Evolutionary conservation across 1,140 invertebrate species (phyloP), one percentile per base, ranked within the genome.

Genomic region (Armadillidium nasatum): DNA sequence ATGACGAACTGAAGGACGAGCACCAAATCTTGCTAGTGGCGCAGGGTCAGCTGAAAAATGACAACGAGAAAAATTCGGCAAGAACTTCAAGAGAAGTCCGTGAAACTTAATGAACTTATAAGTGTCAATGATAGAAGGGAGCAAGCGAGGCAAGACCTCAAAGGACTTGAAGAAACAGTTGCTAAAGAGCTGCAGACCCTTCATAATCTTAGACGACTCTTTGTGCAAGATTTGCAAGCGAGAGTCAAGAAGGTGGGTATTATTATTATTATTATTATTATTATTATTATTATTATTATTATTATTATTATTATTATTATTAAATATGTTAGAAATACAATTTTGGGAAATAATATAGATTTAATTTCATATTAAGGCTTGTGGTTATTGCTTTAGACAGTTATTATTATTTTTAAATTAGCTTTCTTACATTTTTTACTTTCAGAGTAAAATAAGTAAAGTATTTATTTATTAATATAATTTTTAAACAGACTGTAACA

Each of bases 121-220:
- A 91, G 89, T 87, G 90, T 90, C 82, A 94, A 94, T 85, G 94
- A 96, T 84, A 88, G 93, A 80, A 90, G 95, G 76, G 96, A 99
- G 87, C 93, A 99, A 87, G 96, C 97, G 0, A 91, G 94, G 78
- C 97, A 98, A 84, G 97, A 99, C 87, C 90, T 99, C 80, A 98
- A 98, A 84, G 96, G 95, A 6, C 86, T 98, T 78, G 95, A 98
- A 85, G 96, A 98, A 83, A 97, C 96, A 10, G 95, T 98, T 75
- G 91, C 95, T 75, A 99, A 99, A 87, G 97, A 99, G 87, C 86
- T 99, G 78, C 96, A 99, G 86, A 98, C 97, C 0, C 86, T 99
- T 81, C 95, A 99, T 87, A 99, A 98, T 87, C 88, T 99, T 72
- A 89, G 97, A 69, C 98, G 98, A 87, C 87, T 99, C 69, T 99